A percentile compares a stretch with the other conserved stretches of the same genome.
Conservation (phyloP, 64 coral and sea anemone species). For the Dendronephthya gigantea region DNA sequence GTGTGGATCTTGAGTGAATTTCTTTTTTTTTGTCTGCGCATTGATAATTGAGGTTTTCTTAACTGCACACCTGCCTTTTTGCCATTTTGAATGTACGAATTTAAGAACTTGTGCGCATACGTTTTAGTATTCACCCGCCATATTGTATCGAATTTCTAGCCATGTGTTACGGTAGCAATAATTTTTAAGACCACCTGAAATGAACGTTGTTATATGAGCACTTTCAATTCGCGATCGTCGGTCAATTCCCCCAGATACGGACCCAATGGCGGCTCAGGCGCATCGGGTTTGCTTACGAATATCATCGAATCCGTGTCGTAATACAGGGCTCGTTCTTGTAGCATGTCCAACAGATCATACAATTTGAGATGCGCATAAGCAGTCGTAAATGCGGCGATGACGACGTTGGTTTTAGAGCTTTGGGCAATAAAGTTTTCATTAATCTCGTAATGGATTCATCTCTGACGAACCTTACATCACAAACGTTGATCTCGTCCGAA, state of each 20-base stretch:
- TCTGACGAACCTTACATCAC: neutral
- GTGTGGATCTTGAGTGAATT: too few species aligned
- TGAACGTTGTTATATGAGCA: neutral
- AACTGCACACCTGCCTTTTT: too few species aligned
- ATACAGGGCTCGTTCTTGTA: neutral
- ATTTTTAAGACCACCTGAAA: neutral
- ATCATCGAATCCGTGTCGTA: neutral
- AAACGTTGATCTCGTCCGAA: neutral
- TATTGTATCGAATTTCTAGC: too few species aligned
- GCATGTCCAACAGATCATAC: neutral
- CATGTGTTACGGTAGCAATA: neutral
- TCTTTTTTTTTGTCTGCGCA: too few species aligned
- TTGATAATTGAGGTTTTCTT: too few species aligned
- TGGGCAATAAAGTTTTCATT: neutral
- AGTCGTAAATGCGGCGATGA: neutral
- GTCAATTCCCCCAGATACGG: neutral
- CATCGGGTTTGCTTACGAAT: neutral
- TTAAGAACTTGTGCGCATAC: too few species aligned
- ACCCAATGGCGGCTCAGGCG: neutral
- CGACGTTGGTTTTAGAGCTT: neutral
- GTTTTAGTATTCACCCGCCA: too few species aligned
- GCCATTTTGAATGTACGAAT: too few species aligned
- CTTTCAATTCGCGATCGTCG: neutral
- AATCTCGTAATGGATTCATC: neutral
- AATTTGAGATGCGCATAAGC: neutral